A percentile compares a stretch with the other conserved stretches of the same genome.
Conservation (phyloP, 1,140 invertebrate species). For the Adelges cooleyi region DNA sequence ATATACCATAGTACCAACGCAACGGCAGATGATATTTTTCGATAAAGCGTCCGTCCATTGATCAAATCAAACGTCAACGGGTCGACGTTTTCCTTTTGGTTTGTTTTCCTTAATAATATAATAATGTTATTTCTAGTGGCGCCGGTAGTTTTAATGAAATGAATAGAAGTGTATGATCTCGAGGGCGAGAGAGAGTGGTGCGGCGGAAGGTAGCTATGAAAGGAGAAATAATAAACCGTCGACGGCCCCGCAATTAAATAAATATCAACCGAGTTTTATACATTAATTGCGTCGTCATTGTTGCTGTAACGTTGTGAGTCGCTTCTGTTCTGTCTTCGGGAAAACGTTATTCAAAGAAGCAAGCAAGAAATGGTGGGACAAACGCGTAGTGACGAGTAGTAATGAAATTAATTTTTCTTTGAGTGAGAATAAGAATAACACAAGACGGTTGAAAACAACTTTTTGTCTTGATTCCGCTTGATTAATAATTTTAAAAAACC, state of each 20-base stretch:
- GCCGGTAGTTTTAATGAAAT: background rate
- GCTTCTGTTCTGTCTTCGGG: slow-evolving; percentile 6
- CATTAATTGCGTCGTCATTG: slow-evolving; percentile 4
- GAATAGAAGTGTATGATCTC: slow-evolving; percentile 3
- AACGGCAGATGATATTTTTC: too few relatives aligned
- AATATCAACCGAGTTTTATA: slow-evolving; percentile 10
- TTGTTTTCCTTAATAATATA: too few relatives aligned
- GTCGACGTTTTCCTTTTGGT: too few relatives aligned
- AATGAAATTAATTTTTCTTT: slow-evolving; percentile 4
- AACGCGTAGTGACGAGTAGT: background rate
- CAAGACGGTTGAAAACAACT: too few relatives aligned
- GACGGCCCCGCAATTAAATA: slow-evolving; percentile 9
- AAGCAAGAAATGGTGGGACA: too few relatives aligned
- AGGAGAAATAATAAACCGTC: slow-evolving; percentile 9
- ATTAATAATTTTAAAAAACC: background rate
- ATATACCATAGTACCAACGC: too few relatives aligned
- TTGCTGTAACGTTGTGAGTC: too few relatives aligned
- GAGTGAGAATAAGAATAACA: too few relatives aligned
- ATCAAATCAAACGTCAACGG: too few relatives aligned
- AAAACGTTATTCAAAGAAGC: slow-evolving; percentile 3
- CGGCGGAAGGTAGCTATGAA: background rate
- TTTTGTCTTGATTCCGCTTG: too few relatives aligned
- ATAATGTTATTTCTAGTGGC: too few relatives aligned
- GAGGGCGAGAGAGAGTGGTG: background rate
- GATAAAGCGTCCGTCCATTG: too few relatives aligned